Conservation (phyloP, 2,888 invertebrate genomes). For the Hyalella azteca region DNA sequence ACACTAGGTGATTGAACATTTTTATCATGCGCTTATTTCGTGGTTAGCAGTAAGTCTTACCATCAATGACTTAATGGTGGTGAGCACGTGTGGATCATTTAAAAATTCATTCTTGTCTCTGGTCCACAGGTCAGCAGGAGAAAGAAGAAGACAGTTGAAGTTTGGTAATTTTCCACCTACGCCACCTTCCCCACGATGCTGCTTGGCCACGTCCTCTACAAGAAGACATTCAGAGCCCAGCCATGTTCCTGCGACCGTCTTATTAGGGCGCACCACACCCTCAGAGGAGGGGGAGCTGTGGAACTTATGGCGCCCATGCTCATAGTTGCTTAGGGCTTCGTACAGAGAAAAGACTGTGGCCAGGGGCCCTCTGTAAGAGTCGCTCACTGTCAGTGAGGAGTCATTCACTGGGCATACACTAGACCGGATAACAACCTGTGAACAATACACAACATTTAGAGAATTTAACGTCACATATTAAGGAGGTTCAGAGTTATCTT, state of each 20-base stretch:
- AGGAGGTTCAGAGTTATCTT: too few relatives aligned
- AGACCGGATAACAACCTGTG: not conserved
- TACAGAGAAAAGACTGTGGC: slow-evolving; percentile 83
- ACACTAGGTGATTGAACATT: too few relatives aligned
- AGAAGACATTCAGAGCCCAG: slow-evolving; percentile 51
- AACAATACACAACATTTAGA: too few relatives aligned
- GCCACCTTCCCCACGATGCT: slow-evolving; percentile 44
- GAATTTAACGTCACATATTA: too few relatives aligned
- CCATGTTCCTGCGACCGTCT: not conserved
- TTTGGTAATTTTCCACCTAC: slow-evolving; percentile 72
- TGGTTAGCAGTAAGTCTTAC: too few relatives aligned
- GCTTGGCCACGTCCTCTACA: slow-evolving; percentile 56
- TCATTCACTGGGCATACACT: not conserved
- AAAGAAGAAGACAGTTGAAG: slow-evolving; percentile 87
- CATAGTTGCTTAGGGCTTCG: slow-evolving; percentile 54
- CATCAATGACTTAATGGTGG: slow-evolving; percentile 55
- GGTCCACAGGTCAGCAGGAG: slow-evolving; percentile 94
- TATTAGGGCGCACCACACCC: not conserved
- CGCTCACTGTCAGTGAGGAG: slow-evolving; percentile 73
- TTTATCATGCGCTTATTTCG: too few relatives aligned
- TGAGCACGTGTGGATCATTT: slow-evolving; percentile 67
- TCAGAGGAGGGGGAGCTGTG: not conserved
- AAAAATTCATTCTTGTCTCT: slow-evolving; percentile 80
- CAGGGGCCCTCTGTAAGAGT: slow-evolving; percentile 89
- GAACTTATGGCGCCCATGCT: slow-evolving; percentile 44